phyloP scores from a whole-genome alignment of 2,797 vertebrate species.

The Pseudomugil tenellus region DNA sequence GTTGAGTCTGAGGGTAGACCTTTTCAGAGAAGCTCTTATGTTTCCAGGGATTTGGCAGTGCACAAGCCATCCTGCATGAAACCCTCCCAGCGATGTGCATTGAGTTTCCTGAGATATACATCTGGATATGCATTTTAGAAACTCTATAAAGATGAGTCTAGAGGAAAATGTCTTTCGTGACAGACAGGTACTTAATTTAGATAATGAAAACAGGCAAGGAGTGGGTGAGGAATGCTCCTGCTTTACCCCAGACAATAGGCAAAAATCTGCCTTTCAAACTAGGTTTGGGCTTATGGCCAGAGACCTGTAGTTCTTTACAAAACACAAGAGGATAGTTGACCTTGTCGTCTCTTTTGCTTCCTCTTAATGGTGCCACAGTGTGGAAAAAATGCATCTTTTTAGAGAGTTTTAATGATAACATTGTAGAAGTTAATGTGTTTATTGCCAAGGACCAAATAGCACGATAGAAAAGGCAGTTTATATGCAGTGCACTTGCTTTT shows the following conservation, averaged over 20 bases:
- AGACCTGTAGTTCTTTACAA: constrained; percentile 47
- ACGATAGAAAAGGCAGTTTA: neutral
- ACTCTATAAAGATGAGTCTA: constrained; percentile 22
- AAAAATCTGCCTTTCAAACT: constrained; percentile 62
- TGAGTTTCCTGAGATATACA: constrained; percentile 64
- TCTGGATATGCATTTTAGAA: constrained; percentile 55
- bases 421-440: neutral
- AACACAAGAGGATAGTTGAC: constrained; percentile 66
- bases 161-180: constrained; percentile 35
- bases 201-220: constrained; percentile 56
- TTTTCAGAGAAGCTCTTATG: constrained; percentile 57
- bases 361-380: constrained; percentile 13
- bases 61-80: constrained; percentile 54
- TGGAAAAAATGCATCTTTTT: constrained; percentile 17
- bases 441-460: neutral
- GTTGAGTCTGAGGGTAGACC: constrained; percentile 39
- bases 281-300: constrained; percentile 60
- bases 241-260: constrained; percentile 62
- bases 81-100: constrained; percentile 41
- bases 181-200: constrained; percentile 44
- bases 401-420: neutral
- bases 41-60: constrained; percentile 56
- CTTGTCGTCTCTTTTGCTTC: constrained; percentile 59
- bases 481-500: neutral
- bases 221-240: constrained; percentile 52